These are phyloP conservation scores for Macquaria australasica DNA, from an alignment of 2,113 vertebrate genomes.

Conservation along the genomic window DNA sequence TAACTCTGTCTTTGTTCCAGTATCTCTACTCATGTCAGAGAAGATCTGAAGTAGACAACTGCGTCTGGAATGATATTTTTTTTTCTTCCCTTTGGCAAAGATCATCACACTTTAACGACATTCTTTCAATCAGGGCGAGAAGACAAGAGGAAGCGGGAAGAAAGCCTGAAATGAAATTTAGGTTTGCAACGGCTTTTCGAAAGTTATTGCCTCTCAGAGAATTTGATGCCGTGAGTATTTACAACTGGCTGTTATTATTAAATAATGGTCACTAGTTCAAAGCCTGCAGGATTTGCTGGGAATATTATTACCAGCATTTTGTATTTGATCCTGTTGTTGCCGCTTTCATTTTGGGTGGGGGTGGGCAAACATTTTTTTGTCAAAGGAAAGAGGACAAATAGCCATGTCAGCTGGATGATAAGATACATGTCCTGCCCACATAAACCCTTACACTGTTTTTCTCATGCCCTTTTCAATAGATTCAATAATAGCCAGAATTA, in stretches of 20 bases:
- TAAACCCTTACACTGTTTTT: neutral
- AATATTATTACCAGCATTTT: slow-evolving; percentile 24
- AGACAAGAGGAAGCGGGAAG: slow-evolving; percentile 13
- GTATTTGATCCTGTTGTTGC: slow-evolving; percentile 22
- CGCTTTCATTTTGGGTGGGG: neutral
- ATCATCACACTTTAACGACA: slow-evolving; percentile 54
- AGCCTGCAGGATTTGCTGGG: slow-evolving; percentile 31
- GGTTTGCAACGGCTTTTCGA: slow-evolving; percentile 41
- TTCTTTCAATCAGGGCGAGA: slow-evolving; percentile 15
- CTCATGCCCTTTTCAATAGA: slow-evolving; percentile 12
- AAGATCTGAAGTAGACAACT: slow-evolving; percentile 19
- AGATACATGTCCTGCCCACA: neutral
- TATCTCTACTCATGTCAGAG: slow-evolving; percentile 24
- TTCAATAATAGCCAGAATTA: neutral
- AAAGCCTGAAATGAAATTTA: slow-evolving; percentile 47
- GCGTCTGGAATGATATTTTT: neutral
- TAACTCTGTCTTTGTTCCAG: slow-evolving; percentile 8
- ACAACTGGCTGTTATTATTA: slow-evolving; percentile 61
- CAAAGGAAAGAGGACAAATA: slow-evolving; percentile 21
- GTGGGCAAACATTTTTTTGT: neutral
- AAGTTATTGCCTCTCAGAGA: slow-evolving; percentile 55
- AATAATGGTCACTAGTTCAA: slow-evolving; percentile 34
- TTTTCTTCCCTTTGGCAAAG: slow-evolving; percentile 27
- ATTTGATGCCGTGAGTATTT: slow-evolving; percentile 52
- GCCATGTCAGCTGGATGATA: neutral